Conservation (phyloP, 2,888 invertebrate genomes). For the Himalopsyche japonica region DNA sequence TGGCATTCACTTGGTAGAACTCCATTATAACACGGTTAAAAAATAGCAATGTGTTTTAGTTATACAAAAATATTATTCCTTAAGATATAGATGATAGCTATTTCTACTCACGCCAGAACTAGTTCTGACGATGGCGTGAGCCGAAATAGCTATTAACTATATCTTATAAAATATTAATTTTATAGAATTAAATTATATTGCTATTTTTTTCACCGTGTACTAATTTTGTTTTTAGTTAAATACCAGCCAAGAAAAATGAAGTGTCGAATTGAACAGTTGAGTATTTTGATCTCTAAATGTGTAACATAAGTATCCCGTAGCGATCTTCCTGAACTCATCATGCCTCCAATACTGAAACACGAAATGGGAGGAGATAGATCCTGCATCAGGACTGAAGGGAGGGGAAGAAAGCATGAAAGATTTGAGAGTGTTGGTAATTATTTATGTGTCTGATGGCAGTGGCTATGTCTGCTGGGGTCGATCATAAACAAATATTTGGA, state of each 20-base stretch:
- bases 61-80: no score
- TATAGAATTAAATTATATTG: no score
- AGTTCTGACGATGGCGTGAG: no score
- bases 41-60: no score
- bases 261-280: background rate
- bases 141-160: no score
- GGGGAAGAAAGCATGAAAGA: conserved; percentile 1
- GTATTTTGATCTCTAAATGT: background rate
- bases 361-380: conserved; percentile 16
- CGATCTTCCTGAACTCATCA: conserved; percentile 9
- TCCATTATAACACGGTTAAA: no score
- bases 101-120: no score
- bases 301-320: background rate
- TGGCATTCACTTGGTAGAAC: no score
- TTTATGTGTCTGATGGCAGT: conserved; percentile 18
- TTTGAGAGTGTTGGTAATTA: background rate
- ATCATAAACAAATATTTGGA: background rate
- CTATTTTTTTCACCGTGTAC: no score
- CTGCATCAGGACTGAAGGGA: background rate
- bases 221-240: no score
- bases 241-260: background rate
- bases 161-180: no score
- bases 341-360: background rate
- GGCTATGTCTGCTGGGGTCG: background rate
- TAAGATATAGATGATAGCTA: no score